A percentile compares a stretch with the other conserved stretches of the same genome.
These are phyloP conservation scores for Coregonus suidteri DNA, from an alignment of 2,797 vertebrate genomes.

Conservation along the genomic window DNA sequence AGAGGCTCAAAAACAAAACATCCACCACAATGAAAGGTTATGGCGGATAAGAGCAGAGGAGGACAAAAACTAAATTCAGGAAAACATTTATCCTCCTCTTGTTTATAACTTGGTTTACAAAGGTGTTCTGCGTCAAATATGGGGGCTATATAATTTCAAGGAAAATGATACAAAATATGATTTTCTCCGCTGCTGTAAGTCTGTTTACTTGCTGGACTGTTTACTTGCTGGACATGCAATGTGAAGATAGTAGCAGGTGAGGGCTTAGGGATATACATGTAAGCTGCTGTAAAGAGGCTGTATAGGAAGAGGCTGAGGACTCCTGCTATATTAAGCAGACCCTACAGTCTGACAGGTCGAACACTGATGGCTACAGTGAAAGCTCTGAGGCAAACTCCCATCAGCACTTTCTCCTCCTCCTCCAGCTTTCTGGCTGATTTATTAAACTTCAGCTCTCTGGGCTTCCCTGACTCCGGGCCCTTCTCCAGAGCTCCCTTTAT, in stretches of 20 bases:
- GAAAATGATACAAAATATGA: too few species aligned
- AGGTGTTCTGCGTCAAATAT: neutral
- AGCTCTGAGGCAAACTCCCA: constrained; percentile 65
- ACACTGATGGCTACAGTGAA: constrained; percentile 51
- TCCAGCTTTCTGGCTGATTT: constrained; percentile 68
- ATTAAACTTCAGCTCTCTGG: constrained; percentile 62
- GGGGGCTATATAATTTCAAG: neutral
- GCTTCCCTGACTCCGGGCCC: constrained; percentile 66
- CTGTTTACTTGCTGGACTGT: neutral
- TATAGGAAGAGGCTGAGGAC: neutral
- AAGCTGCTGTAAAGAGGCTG: neutral
- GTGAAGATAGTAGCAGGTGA: neutral
- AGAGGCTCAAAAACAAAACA: neutral
- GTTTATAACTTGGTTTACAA: neutral
- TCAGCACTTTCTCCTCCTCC: constrained; percentile 73
- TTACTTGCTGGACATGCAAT: neutral
- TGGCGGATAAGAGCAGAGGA: neutral
- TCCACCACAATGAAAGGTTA: neutral
- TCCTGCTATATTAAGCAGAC: constrained; percentile 32
- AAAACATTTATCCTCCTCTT: neutral
- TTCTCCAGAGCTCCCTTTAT: constrained; percentile 47
- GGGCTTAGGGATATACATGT: neutral
- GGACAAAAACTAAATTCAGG: neutral
- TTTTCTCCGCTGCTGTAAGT: neutral
- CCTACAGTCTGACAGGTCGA: constrained; percentile 56